Base-by-base conservation (phyloP, 1,140 invertebrate species). In the Rhagoletis pomonella region DNA sequence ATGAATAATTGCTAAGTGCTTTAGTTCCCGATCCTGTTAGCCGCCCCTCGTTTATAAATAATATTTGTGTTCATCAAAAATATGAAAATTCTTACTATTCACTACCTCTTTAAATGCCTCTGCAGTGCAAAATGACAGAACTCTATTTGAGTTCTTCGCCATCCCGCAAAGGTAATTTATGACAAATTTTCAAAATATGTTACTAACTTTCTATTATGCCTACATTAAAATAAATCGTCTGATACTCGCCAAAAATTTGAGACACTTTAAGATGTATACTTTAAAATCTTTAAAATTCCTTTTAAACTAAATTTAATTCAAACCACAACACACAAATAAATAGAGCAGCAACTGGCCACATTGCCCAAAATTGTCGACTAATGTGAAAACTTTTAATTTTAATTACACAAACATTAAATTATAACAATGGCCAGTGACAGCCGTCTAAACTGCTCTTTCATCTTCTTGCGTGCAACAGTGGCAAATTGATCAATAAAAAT, bases 361-460 rank as follows among this genome's bases (percentile, higher is more conserved):
- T 50, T 29, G 47, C 14, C 73, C 19, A 90, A 92, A 90, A 89
- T 90, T 88, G 88, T 86, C 89, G 90, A 90, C 91, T 89, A 92
- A 92, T 92, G 90, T 90, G 88, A 91, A 92, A 92, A 92, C 90
- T 92, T 92, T 90, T 89, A 91, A 86, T 88, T 89, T 87, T 91
- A 91, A 90, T 91, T 91, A 90, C 81, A 19, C 47, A 85, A 47
- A 58, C 86, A 87, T 87, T 65, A 58, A 50, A 87, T 39, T 60
- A 87, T 50, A 59, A 60, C 47, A 58, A 55, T 60, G 50, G n/a
- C 59, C 60, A 50, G 42, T 19, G 44, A 60, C 58, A 62, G 44
- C 59, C 29, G 29, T 29, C 29, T 29, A 29, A 85, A 17, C 19
- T 55, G 44, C 73, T 81, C 47, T 6, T 29, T 29, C 29, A 29